Conservation (phyloP, 2,113 vertebrate genomes). For the Ophiodon elongatus region DNA sequence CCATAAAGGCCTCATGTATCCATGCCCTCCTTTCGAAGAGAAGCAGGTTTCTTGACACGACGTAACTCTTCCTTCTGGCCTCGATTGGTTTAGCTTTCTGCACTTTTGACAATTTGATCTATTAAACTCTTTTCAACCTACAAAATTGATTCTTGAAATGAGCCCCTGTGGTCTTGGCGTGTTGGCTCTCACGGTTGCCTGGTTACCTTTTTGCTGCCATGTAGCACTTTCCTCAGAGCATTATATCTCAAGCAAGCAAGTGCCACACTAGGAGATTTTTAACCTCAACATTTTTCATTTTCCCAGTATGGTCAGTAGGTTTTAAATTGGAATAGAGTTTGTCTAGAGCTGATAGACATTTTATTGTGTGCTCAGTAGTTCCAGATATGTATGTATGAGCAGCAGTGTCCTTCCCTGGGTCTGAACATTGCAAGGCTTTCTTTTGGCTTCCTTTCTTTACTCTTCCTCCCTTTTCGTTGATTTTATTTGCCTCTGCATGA, state of each 20-base stretch:
- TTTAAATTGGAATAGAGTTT: constrained; percentile 5
- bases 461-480: not conserved
- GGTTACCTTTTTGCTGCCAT: constrained; percentile 24
- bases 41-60: constrained; percentile 37
- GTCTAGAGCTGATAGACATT: not conserved
- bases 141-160: constrained; percentile 20
- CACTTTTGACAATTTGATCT: constrained; percentile 38
- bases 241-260: constrained; percentile 15
- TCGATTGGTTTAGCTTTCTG: constrained; percentile 30
- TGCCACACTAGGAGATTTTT: constrained; percentile 4
- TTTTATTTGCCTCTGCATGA: constrained; percentile 20
- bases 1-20: constrained; percentile 36
- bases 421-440: constrained; percentile 1
- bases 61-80: constrained; percentile 47
- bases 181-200: constrained; percentile 14
- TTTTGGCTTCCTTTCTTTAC: constrained; percentile 15
- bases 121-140: constrained; percentile 46
- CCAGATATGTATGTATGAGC: not conserved
- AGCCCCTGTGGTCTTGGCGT: constrained; percentile 23
- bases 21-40: constrained; percentile 31
- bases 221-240: constrained; percentile 19
- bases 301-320: not conserved
- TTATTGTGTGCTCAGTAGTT: not conserved
- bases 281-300: not conserved
- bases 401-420: constrained; percentile 12